Conservation (phyloP, 2,888 invertebrate genomes). For the Caenorhabditis sp. region DNA sequence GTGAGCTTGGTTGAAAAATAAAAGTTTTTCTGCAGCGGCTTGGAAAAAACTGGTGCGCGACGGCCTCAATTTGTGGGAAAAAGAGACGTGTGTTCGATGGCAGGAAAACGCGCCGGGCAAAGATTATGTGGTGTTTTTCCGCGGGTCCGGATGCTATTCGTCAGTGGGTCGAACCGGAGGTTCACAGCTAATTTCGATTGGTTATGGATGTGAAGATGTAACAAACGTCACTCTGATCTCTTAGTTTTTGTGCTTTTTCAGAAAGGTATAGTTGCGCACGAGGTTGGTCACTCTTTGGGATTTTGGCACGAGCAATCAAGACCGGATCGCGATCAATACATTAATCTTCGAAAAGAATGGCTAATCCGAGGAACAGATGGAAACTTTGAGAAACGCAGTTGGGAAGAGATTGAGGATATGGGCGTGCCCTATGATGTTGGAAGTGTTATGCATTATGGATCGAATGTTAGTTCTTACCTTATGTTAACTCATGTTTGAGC, state of each 20-base stretch:
- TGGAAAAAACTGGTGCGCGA: conserved; percentile 61
- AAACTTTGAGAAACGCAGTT: conserved; percentile 63
- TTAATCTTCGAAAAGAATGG: conserved; percentile 58
- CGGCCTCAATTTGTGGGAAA: conserved; percentile 64
- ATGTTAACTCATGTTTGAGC: no score
- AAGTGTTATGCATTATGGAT: conserved; percentile 65
- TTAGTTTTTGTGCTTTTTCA: conserved; percentile 18
- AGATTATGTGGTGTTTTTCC: conserved; percentile 66
- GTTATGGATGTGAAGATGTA: conserved; percentile 68
- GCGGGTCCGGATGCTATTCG: conserved; percentile 63
- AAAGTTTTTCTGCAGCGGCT: conserved; percentile 59
- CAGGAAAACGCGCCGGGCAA: conserved; percentile 60
- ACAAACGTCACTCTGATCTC: no score
- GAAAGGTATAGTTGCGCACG: conserved; percentile 67
- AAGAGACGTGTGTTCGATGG: conserved; percentile 68
- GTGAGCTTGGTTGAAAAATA: neutral
- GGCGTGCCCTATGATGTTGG: conserved; percentile 66
- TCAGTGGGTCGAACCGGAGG: conserved; percentile 67
- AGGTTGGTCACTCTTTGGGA: conserved; percentile 66
- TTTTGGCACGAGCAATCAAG: conserved; percentile 69
- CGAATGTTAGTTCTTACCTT: conserved; percentile 48
- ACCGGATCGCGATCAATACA: conserved; percentile 65
- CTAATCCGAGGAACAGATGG: conserved; percentile 63
- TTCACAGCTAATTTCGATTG: conserved; percentile 67
- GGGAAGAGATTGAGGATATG: conserved; percentile 63